These are phyloP conservation scores for Tetropium fuscum DNA, from an alignment of 2,888 invertebrate species.

Conservation along the genomic window DNA sequence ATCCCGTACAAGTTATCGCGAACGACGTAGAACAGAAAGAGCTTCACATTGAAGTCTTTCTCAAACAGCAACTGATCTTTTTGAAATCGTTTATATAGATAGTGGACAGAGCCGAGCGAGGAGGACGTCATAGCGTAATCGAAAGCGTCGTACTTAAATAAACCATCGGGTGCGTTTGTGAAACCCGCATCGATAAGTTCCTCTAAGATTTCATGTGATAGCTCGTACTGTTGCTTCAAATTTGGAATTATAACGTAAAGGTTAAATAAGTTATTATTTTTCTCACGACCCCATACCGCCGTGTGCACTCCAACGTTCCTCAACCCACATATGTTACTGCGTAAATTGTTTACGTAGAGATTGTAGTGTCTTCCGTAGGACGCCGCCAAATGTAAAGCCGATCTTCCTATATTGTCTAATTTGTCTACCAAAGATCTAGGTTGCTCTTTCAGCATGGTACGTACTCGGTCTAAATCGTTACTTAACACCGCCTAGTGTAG, in stretches of 20 bases:
- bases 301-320: constrained; percentile 13
- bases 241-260: too few relatives aligned
- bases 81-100: constrained; percentile 8
- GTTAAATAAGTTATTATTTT: too few relatives aligned
- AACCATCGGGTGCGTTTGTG: constrained; percentile 1
- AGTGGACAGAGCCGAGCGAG: constrained; percentile 13
- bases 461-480: constrained; percentile 3
- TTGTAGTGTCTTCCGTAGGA: constrained; percentile 23
- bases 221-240: not conserved
- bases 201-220: constrained; percentile 13
- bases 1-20: constrained; percentile 18
- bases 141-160: constrained; percentile 21
- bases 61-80: constrained; percentile 16
- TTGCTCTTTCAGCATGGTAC: not conserved
- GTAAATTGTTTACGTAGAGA: constrained; percentile 9
- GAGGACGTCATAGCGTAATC: constrained; percentile 27
- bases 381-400: constrained; percentile 22
- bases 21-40: constrained; percentile 11
- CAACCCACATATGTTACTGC: constrained; percentile 8
- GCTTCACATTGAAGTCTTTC: constrained; percentile 4
- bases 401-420: constrained; percentile 21
- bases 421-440: constrained; percentile 1
- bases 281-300: not conserved
- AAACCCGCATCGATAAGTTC: constrained; percentile 6
- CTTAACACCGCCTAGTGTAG: constrained; percentile 19